Evolutionary conservation across 2,888 invertebrate species (phyloP).

Genomic region (Parnassius glacialis): DNA sequence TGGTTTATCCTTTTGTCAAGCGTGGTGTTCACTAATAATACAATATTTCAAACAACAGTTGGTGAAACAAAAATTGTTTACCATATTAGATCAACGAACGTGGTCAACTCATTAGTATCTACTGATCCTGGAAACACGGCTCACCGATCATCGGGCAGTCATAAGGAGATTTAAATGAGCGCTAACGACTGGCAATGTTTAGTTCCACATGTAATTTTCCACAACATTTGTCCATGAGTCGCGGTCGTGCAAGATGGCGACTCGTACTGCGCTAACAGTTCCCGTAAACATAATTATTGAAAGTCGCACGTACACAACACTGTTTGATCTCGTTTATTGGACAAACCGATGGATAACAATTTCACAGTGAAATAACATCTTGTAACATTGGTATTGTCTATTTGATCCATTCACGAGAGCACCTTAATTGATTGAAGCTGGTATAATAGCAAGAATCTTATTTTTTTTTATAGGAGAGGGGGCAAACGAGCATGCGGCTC

Average conservation of each 20-base stretch:
- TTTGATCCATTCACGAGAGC: neutral
- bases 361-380: conserved; percentile 30
- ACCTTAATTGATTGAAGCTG: no score
- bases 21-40: no score
- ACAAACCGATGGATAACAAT: conserved; percentile 43
- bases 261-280: conserved; percentile 56
- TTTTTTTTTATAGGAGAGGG: no score
- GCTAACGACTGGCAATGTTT: conserved; percentile 28
- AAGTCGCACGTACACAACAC: conserved; percentile 64
- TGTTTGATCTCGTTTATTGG: conserved; percentile 72
- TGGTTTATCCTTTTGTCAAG: no score
- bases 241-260: conserved; percentile 54
- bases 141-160: conserved; percentile 10
- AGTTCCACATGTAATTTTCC: conserved; percentile 47
- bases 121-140: conserved; percentile 24
- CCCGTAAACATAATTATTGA: conserved; percentile 77
- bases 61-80: conserved; percentile 18
- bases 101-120: conserved; percentile 16
- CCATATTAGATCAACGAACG: conserved; percentile 6
- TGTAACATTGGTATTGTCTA: conserved; percentile 11
- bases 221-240: conserved; percentile 38
- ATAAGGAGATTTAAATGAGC: conserved; percentile 18
- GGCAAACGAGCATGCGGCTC: no score
- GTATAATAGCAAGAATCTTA: no score
- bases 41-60: neutral